A percentile compares a stretch with the other conserved stretches of the same genome.
phyloP scores from a whole-genome alignment of 2,888 invertebrate genomes.

The Ecdyonurus torrentis region DNA sequence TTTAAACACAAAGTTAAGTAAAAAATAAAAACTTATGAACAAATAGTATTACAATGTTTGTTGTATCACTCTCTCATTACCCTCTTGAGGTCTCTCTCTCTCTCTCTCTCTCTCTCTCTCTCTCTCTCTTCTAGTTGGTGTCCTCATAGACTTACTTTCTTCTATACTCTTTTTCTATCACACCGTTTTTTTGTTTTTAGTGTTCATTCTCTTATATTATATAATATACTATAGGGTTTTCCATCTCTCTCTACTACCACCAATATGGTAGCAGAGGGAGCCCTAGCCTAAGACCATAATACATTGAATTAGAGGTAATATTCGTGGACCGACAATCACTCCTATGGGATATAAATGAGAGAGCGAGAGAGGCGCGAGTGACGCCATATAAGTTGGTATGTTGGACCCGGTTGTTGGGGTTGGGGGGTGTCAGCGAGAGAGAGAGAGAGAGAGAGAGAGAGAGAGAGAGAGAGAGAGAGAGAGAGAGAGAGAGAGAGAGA shows the following conservation, averaged over 20 bases:
- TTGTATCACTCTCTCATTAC: not conserved
- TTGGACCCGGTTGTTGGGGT: no score
- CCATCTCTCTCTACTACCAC: not conserved
- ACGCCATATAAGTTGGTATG: no score
- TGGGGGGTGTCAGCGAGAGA: no score
- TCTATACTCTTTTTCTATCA: not conserved
- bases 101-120: not conserved
- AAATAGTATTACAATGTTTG: not conserved
- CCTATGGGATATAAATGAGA: not conserved
- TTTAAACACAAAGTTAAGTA: no score
- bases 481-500: not conserved
- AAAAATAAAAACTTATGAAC: no score
- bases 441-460: no score
- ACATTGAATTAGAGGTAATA: constrained; percentile 4
- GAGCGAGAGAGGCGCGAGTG: not conserved
- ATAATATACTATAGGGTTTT: not conserved
- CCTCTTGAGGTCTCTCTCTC: not conserved
- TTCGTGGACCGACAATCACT: constrained; percentile 1
- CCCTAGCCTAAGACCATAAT: constrained; percentile 1
- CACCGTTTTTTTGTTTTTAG: not conserved
- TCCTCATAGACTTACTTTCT: not conserved
- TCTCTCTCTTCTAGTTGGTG: not conserved
- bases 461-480: no score
- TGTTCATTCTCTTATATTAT: not conserved
- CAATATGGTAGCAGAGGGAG: constrained; percentile 1